phyloP scores from a whole-genome alignment of 2,113 vertebrate genomes.

The Leptobrachium leishanense region DNA sequence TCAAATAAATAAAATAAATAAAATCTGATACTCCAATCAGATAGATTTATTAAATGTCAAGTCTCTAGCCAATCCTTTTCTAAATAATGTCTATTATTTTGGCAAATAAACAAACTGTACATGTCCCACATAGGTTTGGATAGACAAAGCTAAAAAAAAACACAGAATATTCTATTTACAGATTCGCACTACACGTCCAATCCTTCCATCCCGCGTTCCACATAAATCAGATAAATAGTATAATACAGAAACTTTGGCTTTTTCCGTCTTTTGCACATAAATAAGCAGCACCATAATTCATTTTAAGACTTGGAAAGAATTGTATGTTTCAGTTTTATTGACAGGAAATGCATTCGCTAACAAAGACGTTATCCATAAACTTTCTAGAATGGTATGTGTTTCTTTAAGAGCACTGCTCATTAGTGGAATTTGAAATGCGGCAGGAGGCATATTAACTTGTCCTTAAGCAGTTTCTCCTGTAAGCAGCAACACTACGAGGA shows the following conservation, averaged over 20 bases:
- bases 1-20: too few relatives aligned
- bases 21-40: too few relatives aligned
- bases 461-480: neutral
- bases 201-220: neutral
- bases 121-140: neutral
- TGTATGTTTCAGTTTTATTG: conserved; percentile 29
- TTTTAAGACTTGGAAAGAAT: conserved; percentile 44
- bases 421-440: conserved; percentile 22
- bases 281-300: conserved; percentile 19
- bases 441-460: conserved; percentile 9
- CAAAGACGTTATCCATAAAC: conserved; percentile 25
- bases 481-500: neutral
- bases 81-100: too few relatives aligned
- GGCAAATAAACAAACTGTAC: too few relatives aligned
- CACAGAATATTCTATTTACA: conserved; percentile 10
- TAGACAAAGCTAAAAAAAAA: conserved; percentile 10
- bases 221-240: conserved; percentile 13
- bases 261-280: conserved; percentile 28
- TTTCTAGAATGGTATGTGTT: conserved; percentile 13
- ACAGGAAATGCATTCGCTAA: conserved; percentile 37
- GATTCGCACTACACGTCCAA: conserved; percentile 4
- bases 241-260: conserved; percentile 22
- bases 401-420: conserved; percentile 20
- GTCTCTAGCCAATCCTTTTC: neutral
- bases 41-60: too few relatives aligned